Evolutionary conservation across 2,113 vertebrate genomes (phyloP).

Genomic region (Eptesicus fuscus): DNA sequence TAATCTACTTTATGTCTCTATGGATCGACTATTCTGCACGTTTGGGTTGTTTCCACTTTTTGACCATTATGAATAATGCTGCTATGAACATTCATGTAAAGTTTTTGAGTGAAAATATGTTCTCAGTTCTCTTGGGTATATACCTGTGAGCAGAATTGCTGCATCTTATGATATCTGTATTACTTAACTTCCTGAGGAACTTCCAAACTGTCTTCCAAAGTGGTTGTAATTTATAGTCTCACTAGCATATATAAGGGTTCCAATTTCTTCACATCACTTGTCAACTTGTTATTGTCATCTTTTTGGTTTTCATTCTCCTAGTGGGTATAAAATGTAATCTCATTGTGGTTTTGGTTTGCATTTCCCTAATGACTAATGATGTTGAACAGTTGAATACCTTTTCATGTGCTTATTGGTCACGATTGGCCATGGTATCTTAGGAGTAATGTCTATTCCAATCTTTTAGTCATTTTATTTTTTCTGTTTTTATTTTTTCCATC

Average conservation of each 20-base stretch:
- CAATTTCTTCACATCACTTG: neutral
- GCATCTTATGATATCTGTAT: neutral
- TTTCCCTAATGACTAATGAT: neutral
- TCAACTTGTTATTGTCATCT: neutral
- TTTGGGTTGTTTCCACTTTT: constrained; percentile 12
- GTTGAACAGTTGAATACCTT: neutral
- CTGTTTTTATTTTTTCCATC: no score
- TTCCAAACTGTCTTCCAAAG: neutral
- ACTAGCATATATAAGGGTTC: neutral
- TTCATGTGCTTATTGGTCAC: neutral
- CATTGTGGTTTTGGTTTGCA: neutral
- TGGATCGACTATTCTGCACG: neutral
- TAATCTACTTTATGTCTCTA: neutral
- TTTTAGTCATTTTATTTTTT: neutral
- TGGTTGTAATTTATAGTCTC: neutral
- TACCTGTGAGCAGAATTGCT: neutral
- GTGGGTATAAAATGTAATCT: neutral
- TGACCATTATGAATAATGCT: neutral
- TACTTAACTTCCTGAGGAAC: neutral
- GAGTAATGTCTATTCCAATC: neutral
- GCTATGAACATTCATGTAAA: neutral
- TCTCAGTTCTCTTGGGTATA: neutral
- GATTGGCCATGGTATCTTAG: neutral
- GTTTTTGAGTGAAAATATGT: neutral
- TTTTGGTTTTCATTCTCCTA: constrained; percentile 12